Base-by-base conservation (phyloP, 2,797 vertebrate species). In the Gorsachius magnificus region DNA sequence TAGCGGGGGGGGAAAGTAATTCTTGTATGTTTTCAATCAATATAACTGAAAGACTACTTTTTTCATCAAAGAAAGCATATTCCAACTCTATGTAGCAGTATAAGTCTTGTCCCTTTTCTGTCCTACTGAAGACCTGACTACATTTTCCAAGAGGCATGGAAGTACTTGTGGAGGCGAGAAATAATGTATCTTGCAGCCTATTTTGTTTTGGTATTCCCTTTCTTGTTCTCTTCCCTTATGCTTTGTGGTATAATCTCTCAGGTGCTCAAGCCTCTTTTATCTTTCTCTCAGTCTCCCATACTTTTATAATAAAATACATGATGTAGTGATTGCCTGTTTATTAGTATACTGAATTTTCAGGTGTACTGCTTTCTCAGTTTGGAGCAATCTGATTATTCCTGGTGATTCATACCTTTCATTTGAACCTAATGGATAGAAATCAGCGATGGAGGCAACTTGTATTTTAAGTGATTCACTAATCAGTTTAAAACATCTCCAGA, bases 331-430 rank as follows among this genome's bases (percentile, higher is more conserved):
- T 72, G 72, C 53, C 63, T 83, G 18, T 82, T 84, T 72, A 36
- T 29, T 60, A 65, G 28, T 50, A 41, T 89, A 75, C 24, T 75
- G 72, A 90, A 89, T 96, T 81, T 90, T 48, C 45, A 78, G 38
- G 54, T 68, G 56, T 87, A 33, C 63, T 63, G 46, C 89, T 85
- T 94, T 84, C 56, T 84, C 21, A 72, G 0, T 90, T 50, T 94
- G 60, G 65, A 94, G 36, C 36, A 75, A n/a, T 89, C 33, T 84
- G 78, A 76, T 94, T 50, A 91, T 95, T 95, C 64, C 83, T 56
- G 46, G 63, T 93, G 77, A 81, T 60, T 95, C 60, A 96, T 89
- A 95, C 36, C 38, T 96, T 97, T 92, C 77, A 38, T 75, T 64
- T 90, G 69, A 95, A 83, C 76, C 69, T 90, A 94, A 88, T 63